Evolutionary conservation across 1,140 invertebrate genomes (phyloP).

Genomic region (Pararge aegeria): DNA sequence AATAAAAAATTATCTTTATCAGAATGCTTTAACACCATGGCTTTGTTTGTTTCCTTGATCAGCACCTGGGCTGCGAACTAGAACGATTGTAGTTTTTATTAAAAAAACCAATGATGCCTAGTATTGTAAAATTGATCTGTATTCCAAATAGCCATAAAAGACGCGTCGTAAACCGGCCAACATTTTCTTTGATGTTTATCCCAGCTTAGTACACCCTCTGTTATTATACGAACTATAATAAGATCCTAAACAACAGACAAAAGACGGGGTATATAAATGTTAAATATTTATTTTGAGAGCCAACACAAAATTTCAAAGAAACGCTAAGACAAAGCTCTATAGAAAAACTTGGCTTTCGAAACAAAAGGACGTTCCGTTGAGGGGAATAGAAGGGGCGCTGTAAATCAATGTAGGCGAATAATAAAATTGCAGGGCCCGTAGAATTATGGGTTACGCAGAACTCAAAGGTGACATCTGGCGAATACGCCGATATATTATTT

Average conservation of each 20-base stretch:
- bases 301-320: constrained; percentile 46
- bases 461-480: constrained; percentile 28
- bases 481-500: constrained; percentile 16
- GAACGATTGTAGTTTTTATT: background rate
- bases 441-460: constrained; percentile 36
- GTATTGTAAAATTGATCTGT: constrained; percentile 24
- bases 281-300: constrained; percentile 63
- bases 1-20: too few species aligned
- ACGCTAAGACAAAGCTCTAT: constrained; percentile 60
- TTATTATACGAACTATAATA: constrained; percentile 36
- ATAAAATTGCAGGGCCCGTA: constrained; percentile 43
- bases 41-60: too few species aligned
- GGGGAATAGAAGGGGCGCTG: constrained; percentile 41
- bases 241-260: constrained; percentile 51
- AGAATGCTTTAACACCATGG: too few species aligned
- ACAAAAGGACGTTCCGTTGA: constrained; percentile 64
- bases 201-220: constrained; percentile 14
- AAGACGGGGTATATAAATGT: constrained; percentile 41
- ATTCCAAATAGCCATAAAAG: constrained; percentile 14
- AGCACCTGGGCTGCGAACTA: too few species aligned
- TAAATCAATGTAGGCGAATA: constrained; percentile 55
- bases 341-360: constrained; percentile 55
- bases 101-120: background rate
- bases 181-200: constrained; percentile 25
- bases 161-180: constrained; percentile 22